A percentile compares a stretch with the other conserved stretches of the same genome.
These are phyloP conservation scores for Notodonta dromedarius DNA, from an alignment of 2,888 invertebrate genomes.

Conservation along the genomic window DNA sequence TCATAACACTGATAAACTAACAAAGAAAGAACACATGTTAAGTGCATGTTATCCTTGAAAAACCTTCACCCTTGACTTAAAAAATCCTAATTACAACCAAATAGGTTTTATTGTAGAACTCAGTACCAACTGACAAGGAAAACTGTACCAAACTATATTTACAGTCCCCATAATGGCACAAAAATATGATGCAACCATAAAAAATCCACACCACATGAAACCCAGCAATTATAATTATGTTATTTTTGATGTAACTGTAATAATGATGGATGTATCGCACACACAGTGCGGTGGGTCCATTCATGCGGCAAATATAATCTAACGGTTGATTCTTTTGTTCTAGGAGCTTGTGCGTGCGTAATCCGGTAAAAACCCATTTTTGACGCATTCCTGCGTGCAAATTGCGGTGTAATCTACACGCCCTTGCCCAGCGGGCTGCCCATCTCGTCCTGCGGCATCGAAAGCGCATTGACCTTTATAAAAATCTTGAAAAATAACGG, in stretches of 20 bases:
- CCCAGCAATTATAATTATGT: constrained; percentile 48
- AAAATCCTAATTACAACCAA: constrained; percentile 19
- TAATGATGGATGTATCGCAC: constrained; percentile 46
- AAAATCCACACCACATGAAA: constrained; percentile 32
- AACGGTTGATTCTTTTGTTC: constrained; percentile 56
- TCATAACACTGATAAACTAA: neutral
- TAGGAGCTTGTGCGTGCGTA: constrained; percentile 24
- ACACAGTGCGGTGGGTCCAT: constrained; percentile 48
- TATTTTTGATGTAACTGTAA: constrained; percentile 59
- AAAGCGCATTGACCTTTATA: constrained; percentile 73
- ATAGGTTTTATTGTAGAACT: constrained; percentile 31
- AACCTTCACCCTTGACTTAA: neutral
- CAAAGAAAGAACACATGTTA: constrained; percentile 1
- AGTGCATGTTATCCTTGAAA: neutral
- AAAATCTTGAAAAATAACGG: constrained; percentile 81
- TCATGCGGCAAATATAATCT: constrained; percentile 57
- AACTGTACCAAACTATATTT: constrained; percentile 22
- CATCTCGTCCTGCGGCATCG: constrained; percentile 52
- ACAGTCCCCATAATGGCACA: constrained; percentile 24
- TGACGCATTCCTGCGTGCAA: constrained; percentile 46
- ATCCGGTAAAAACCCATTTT: constrained; percentile 45
- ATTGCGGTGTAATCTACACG: constrained; percentile 47
- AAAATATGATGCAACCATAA: constrained; percentile 20
- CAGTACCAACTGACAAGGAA: constrained; percentile 24
- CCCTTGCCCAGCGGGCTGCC: constrained; percentile 49